Evolutionary conservation across 1,140 invertebrate genomes (phyloP), one percentile per base, ranked within the genome.

Genomic region (Leucophenga varia): DNA sequence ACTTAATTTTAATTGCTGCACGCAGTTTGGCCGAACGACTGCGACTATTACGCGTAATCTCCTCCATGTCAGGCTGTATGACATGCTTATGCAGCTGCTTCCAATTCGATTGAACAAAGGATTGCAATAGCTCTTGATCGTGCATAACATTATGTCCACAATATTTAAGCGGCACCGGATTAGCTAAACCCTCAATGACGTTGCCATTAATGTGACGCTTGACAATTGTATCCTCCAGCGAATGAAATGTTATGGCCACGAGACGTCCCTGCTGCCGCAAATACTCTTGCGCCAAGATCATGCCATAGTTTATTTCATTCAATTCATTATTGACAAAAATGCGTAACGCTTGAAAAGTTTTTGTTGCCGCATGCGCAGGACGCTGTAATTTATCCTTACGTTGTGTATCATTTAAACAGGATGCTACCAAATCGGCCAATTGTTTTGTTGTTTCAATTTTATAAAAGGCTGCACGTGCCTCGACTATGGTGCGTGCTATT

Each of bases 311-410:
- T 3, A 97, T 83, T 80, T 98, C 94, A 76, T 98, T 98, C 1
- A 98, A 76, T 79, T 98, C 95, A 76, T 98, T 91, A 73, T 98
- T 98, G 0, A 98, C 91, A 78, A 97, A 96, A 54, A 97, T 97
- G 57, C 95, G 79, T 44, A 98, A 72, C 0, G 94, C 95, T 79
- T 95, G 92, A 79, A 97, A 98, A 1, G 91, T 87, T 82, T 93
- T 95, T 3, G 91, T 95, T 1, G 94, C 94, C 50, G 81, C 79
- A 71, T 96, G 93, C 5, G 86, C 73, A n/a, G 79, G 81, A 57
- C 90, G 79, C 31, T 86, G 80, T 21, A 93, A 67, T 75, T 86
- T 88, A 73, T 96, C 91, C 20, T 81, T 46, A 56, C 80, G 61
- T 35, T 74, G 57, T 47, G 85, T 80, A 60, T 78, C 79, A 4